Percentiles rank a stretch among this genome's conserved stretches.
Conservation (phyloP, 53 echinoderm and acorn worm species). For the Crossaster papposus region DNA sequence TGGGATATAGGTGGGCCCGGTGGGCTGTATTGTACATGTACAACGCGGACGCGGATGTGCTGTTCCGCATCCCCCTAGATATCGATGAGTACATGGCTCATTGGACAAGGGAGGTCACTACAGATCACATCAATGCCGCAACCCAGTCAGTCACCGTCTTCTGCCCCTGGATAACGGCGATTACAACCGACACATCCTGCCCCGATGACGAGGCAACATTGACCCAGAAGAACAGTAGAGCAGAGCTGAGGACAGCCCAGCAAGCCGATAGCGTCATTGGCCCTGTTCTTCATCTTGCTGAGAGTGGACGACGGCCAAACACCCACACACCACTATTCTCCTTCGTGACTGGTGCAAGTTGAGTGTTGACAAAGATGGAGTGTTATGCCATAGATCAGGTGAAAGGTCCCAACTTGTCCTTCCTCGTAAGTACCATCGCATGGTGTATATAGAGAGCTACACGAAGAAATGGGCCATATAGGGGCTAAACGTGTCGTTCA, state of each 20-base stretch:
- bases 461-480: conserved; percentile 4
- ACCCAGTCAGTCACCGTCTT: neutral
- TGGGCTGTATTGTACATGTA: no score
- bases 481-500: no score
- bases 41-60: no score
- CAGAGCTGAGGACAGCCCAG: no score
- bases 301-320: neutral
- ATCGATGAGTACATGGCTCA: neutral
- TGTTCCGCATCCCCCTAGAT: no score
- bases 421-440: neutral
- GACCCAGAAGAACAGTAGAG: no score
- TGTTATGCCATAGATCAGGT: neutral
- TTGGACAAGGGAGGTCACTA: neutral
- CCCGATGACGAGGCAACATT: no score
- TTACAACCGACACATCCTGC: no score
- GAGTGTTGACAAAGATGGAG: neutral
- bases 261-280: no score
- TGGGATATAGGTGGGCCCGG: no score
- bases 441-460: conserved; percentile 1
- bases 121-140: conserved; percentile 4
- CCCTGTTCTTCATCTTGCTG: neutral
- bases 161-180: no score
- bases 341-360: conserved; percentile 8
- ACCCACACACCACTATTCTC: conserved; percentile 4
- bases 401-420: neutral